Conservation (phyloP, 2,888 invertebrate species). For the Polydrusus pterygomalis region DNA sequence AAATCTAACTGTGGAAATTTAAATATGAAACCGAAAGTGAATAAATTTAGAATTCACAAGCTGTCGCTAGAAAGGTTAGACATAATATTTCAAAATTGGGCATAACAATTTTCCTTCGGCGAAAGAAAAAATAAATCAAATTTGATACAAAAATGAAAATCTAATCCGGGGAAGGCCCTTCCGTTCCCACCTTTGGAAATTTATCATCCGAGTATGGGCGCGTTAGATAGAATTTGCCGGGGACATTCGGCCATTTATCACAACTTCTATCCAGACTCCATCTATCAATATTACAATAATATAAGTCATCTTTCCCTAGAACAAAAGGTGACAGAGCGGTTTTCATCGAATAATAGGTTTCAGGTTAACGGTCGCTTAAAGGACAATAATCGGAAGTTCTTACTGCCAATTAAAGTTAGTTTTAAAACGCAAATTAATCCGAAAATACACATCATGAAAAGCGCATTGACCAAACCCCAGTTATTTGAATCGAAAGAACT, state of each 20-base stretch:
- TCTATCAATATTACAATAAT: conserved; percentile 65
- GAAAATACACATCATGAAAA: too few species aligned
- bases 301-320: conserved; percentile 62
- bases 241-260: conserved; percentile 63
- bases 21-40: conserved; percentile 15
- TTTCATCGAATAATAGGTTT: conserved; percentile 50
- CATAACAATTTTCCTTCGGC: conserved; percentile 55
- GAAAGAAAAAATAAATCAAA: conserved; percentile 61
- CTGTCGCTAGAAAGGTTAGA: conserved; percentile 55
- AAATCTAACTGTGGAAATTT: conserved; percentile 8
- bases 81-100: conserved; percentile 59
- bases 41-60: conserved; percentile 48
- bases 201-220: conserved; percentile 62
- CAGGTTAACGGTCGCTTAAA: conserved; percentile 21
- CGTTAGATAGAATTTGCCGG: conserved; percentile 62
- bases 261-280: conserved; percentile 61
- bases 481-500: too few species aligned
- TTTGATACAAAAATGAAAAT: conserved; percentile 64
- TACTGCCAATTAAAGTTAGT: background rate
- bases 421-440: too few species aligned
- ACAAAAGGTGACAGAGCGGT: conserved; percentile 53
- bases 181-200: conserved; percentile 63
- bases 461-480: too few species aligned
- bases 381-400: background rate
- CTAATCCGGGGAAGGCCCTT: conserved; percentile 61